Conservation (phyloP, 1,140 invertebrate genomes). For the Saxidomus purpurata region DNA sequence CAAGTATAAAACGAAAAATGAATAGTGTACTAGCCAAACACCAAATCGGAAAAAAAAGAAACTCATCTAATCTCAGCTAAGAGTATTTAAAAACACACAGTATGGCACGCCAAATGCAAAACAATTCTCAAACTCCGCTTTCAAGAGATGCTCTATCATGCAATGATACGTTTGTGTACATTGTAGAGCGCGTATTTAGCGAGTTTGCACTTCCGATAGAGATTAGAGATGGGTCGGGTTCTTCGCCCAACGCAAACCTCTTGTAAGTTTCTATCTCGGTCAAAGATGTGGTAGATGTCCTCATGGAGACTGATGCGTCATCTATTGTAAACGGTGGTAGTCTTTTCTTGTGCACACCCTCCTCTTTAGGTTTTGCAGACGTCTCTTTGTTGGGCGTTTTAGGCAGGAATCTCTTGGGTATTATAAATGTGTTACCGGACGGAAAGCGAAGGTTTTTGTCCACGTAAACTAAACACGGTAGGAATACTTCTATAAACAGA, state of each 20-base stretch:
- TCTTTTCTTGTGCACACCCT: neutral
- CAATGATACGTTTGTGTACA: neutral
- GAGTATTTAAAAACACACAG: too few species aligned
- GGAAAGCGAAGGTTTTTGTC: slow-evolving; percentile 41
- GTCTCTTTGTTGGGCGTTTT: neutral
- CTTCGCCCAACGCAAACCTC: slow-evolving; percentile 17
- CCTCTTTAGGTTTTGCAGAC: neutral
- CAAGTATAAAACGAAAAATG: too few species aligned
- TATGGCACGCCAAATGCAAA: neutral
- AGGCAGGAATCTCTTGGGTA: neutral
- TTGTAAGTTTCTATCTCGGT: slow-evolving; percentile 54
- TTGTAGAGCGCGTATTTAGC: slow-evolving; percentile 33
- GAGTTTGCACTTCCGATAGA: slow-evolving; percentile 36
- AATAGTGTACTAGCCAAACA: too few species aligned
- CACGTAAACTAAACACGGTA: slow-evolving; percentile 42
- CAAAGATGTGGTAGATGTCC: slow-evolving; percentile 44
- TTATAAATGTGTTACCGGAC: neutral
- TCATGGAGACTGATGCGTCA: neutral
- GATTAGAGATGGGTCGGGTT: neutral
- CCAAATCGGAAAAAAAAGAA: too few species aligned
- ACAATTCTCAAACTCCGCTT: slow-evolving; percentile 38
- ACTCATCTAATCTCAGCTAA: neutral
- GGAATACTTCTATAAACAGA: slow-evolving; percentile 37
- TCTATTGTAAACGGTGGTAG: slow-evolving; percentile 12
- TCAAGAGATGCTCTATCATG: slow-evolving; percentile 19